phyloP scores from a whole-genome alignment of 2,888 invertebrate genomes.

The Morpho achilles region DNA sequence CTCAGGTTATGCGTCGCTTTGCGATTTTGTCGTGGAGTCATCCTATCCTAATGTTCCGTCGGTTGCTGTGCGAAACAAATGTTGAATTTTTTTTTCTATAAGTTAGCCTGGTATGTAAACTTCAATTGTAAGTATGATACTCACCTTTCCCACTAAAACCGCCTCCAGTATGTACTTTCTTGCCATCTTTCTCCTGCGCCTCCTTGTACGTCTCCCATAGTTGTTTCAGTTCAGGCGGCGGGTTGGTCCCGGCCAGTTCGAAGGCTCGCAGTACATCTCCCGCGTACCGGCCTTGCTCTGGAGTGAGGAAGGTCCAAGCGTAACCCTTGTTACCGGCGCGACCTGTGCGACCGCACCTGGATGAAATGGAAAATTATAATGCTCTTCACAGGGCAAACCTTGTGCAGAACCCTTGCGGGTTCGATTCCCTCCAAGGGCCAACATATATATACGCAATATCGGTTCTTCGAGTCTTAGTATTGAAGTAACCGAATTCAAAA shows the following conservation, averaged over 20 bases:
- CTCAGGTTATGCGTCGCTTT: no score
- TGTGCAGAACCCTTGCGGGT: no score
- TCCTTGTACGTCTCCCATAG: slow-evolving; percentile 94
- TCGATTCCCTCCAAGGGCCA: no score
- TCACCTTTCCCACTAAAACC: slow-evolving; percentile 94
- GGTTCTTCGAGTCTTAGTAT: no score
- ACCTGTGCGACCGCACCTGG: slow-evolving; percentile 92
- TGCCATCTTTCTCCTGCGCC: slow-evolving; percentile 94
- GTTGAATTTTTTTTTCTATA: no score
- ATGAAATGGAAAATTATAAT: neutral
- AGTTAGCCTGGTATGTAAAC: no score
- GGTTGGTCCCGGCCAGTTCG: slow-evolving; percentile 87
- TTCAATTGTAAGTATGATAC: slow-evolving; percentile 2
- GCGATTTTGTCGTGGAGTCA: no score
- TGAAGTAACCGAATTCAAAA: no score
- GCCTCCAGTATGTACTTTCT: slow-evolving; percentile 94
- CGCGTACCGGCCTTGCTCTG: slow-evolving; percentile 95
- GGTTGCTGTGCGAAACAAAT: no score
- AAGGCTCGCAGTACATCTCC: slow-evolving; percentile 96
- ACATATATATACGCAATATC: no score
- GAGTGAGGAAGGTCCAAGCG: slow-evolving; percentile 98
- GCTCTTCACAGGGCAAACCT: no score
- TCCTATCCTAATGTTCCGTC: no score
- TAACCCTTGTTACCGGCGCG: slow-evolving; percentile 97
- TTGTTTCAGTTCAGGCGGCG: slow-evolving; percentile 87